These are phyloP conservation scores for Pseudochirops cupreus DNA, from an alignment of 2,797 vertebrate species.

Conservation along the genomic window DNA sequence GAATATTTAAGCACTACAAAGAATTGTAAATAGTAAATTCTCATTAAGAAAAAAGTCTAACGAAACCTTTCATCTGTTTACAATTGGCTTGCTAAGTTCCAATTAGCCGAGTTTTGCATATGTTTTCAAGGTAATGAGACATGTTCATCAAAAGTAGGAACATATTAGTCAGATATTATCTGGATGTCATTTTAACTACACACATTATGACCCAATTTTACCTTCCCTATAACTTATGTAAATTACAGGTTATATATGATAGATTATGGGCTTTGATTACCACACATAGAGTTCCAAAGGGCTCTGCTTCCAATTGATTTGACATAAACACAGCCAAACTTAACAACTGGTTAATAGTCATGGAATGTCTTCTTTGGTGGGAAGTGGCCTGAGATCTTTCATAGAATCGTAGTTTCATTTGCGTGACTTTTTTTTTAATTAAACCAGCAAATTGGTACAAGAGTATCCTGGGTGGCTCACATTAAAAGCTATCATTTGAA, in stretches of 20 bases:
- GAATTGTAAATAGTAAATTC: slow-evolving; percentile 77
- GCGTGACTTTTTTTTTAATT: slow-evolving; percentile 61
- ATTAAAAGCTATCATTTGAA: slow-evolving; percentile 72
- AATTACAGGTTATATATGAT: slow-evolving; percentile 86
- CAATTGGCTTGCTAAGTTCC: slow-evolving; percentile 89
- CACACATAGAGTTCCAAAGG: slow-evolving; percentile 83
- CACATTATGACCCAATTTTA: slow-evolving; percentile 88
- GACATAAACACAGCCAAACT: slow-evolving; percentile 89
- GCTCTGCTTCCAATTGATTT: slow-evolving; percentile 82
- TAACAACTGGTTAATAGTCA: slow-evolving; percentile 84
- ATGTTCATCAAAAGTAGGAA: slow-evolving; percentile 81
- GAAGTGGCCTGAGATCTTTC: slow-evolving; percentile 87
- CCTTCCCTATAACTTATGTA: slow-evolving; percentile 84
- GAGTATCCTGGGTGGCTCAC: slow-evolving; percentile 71
- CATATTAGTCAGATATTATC: slow-evolving; percentile 83
- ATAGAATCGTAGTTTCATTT: slow-evolving; percentile 81
- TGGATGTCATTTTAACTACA: slow-evolving; percentile 87
- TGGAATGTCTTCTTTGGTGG: slow-evolving; percentile 83
- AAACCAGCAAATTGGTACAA: slow-evolving; percentile 67
- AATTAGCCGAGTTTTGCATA: slow-evolving; percentile 89
- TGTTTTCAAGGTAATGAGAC: slow-evolving; percentile 85
- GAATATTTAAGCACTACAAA: slow-evolving; percentile 60
- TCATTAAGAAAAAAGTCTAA: slow-evolving; percentile 87
- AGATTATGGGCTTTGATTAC: slow-evolving; percentile 88
- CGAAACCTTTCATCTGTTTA: slow-evolving; percentile 91